Percentiles rank a stretch among this genome's conserved stretches.
These are phyloP conservation scores for Cantharis rustica DNA, from an alignment of 2,888 invertebrate species.

Conservation along the genomic window DNA sequence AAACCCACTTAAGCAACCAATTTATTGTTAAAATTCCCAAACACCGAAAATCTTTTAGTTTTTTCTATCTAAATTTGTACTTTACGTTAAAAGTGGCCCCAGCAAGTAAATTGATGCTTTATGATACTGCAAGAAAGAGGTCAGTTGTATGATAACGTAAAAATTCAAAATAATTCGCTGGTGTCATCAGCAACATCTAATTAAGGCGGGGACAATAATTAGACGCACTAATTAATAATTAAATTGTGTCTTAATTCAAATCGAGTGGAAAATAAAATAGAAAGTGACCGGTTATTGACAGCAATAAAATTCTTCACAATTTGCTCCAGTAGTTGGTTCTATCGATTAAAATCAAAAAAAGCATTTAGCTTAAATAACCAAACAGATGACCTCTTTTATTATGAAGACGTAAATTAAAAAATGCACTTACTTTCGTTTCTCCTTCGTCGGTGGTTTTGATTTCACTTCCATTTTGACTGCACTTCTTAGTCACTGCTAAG, in stretches of 20 bases:
- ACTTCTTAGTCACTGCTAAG: constrained; percentile 57
- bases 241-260: background rate
- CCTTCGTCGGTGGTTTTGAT: constrained; percentile 59
- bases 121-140: background rate
- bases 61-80: background rate
- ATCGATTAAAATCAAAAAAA: background rate
- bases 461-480: constrained; percentile 50
- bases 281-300: background rate
- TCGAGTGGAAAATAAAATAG: background rate
- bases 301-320: background rate
- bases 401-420: background rate
- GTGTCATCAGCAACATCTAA: background rate
- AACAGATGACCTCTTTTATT: constrained; percentile 8
- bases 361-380: background rate
- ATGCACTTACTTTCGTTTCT: constrained; percentile 69
- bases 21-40: background rate
- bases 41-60: background rate
- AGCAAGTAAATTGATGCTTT: background rate
- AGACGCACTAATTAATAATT: background rate
- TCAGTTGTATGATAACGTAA: background rate
- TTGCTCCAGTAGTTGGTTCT: background rate
- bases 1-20: background rate
- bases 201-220: background rate
- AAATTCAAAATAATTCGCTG: background rate
- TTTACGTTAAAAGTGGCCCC: background rate